phyloP scores from a whole-genome alignment of 2,888 invertebrate genomes.

The Drosophila mimica region DNA sequence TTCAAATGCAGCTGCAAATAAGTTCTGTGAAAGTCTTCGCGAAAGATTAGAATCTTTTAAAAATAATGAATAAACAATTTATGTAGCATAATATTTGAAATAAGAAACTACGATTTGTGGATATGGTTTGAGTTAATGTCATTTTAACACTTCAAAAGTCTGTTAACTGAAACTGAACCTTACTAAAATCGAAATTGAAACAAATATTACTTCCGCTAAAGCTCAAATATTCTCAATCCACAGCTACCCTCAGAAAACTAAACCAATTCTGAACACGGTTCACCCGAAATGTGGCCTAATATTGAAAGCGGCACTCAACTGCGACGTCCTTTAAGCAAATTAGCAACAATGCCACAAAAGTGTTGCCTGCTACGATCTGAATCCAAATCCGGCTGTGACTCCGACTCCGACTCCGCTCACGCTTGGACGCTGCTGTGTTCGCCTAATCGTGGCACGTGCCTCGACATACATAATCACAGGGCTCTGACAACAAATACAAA shows the following conservation, averaged over 20 bases:
- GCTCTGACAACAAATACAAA: slow-evolving; percentile 51
- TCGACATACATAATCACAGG: slow-evolving; percentile 77
- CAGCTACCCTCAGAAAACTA: not conserved
- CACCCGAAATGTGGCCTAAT: slow-evolving; percentile 28
- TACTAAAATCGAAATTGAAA: not conserved
- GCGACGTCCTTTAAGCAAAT: slow-evolving; percentile 70
- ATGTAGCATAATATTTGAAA: not conserved
- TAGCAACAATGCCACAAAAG: slow-evolving; percentile 68
- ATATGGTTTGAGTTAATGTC: not conserved
- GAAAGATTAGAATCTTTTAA: not conserved
- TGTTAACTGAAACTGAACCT: not conserved
- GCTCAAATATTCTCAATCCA: not conserved
- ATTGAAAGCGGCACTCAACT: slow-evolving; percentile 33
- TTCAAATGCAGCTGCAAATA: slow-evolving; percentile 19
- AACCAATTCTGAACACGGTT: not conserved
- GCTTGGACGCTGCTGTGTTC: slow-evolving; percentile 70
- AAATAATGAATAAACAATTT: not conserved
- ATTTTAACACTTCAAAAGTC: not conserved
- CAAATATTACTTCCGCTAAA: slow-evolving; percentile 12
- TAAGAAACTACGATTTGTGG: not conserved
- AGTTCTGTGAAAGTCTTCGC: not conserved
- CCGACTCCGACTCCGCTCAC: slow-evolving; percentile 51
- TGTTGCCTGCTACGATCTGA: slow-evolving; percentile 43
- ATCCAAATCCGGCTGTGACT: slow-evolving; percentile 17
- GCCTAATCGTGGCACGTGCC: slow-evolving; percentile 80